phyloP scores from a whole-genome alignment of 2,888 invertebrate genomes.

The Mermis nigrescens region DNA sequence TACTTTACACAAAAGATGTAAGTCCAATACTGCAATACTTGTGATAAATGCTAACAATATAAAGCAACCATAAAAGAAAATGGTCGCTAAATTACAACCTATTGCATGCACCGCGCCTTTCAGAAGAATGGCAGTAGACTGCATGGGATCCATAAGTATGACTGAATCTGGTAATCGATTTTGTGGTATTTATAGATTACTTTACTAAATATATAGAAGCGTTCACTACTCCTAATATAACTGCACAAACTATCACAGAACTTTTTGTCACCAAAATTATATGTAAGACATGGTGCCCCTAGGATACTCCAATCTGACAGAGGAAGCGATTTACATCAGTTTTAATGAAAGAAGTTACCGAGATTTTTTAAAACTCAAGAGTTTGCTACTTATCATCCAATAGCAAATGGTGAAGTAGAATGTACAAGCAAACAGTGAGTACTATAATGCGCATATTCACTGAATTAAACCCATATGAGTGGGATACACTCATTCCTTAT shows the following conservation, averaged over 20 bases:
- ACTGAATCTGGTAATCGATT: constrained; percentile 16
- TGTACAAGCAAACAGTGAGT: constrained; percentile 16
- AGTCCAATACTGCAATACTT: background rate
- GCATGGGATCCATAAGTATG: constrained; percentile 18
- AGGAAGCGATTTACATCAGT: background rate
- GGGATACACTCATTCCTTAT: constrained; percentile 21
- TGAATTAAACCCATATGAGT: constrained; percentile 17
- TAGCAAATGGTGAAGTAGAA: constrained; percentile 15
- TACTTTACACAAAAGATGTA: background rate
- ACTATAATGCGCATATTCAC: constrained; percentile 19
- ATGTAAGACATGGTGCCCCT: background rate
- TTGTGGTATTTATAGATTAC: constrained; percentile 16
- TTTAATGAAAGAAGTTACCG: background rate
- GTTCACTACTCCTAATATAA: constrained; percentile 25
- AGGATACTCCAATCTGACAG: background rate
- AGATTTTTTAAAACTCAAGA: background rate
- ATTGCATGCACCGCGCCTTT: constrained; percentile 15
- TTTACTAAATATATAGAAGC: constrained; percentile 19
- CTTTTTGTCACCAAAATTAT: constrained; percentile 9
- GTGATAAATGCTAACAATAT: background rate
- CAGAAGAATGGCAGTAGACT: constrained; percentile 17
- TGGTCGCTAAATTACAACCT: constrained; percentile 6
- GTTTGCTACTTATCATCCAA: constrained; percentile 13
- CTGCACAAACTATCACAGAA: constrained; percentile 24
- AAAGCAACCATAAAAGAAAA: background rate